A percentile compares a stretch with the other conserved stretches of the same genome.
Conservation (phyloP, 2,797 vertebrate genomes). For the Muraenolepis orangiensis region DNA sequence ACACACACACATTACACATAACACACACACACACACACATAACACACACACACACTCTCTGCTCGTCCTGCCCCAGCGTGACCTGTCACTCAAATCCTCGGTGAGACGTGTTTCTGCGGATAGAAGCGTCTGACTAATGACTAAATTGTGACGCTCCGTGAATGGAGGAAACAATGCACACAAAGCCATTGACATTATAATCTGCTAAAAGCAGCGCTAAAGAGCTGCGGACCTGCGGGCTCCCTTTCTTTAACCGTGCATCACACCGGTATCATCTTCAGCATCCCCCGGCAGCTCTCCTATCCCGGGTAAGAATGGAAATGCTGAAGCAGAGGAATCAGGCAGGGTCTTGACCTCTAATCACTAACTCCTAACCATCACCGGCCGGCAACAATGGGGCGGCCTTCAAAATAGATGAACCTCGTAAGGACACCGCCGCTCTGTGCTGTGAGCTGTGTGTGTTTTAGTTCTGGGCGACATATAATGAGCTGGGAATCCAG, state of each 20-base stretch:
- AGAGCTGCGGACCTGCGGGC: slow-evolving; percentile 38
- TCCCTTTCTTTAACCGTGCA: slow-evolving; percentile 34
- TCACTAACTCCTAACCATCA: slow-evolving; percentile 46
- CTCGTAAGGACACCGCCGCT: slow-evolving; percentile 40
- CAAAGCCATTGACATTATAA: slow-evolving; percentile 52
- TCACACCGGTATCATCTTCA: slow-evolving; percentile 59
- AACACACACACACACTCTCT: too few relatives aligned
- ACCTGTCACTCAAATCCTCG: background rate
- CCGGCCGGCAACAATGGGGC: slow-evolving; percentile 26
- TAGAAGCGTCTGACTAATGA: background rate
- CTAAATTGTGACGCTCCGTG: background rate
- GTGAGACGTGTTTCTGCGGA: background rate
- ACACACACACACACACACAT: too few relatives aligned
- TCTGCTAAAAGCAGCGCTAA: slow-evolving; percentile 40
- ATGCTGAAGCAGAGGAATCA: slow-evolving; percentile 61
- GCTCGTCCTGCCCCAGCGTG: too few relatives aligned
- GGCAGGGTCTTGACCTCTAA: slow-evolving; percentile 35
- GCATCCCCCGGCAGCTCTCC: slow-evolving; percentile 28
- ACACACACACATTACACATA: background rate
- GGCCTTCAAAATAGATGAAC: slow-evolving; percentile 60
- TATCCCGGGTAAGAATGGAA: slow-evolving; percentile 45
- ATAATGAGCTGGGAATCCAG: slow-evolving; percentile 47
- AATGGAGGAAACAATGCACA: slow-evolving; percentile 2
- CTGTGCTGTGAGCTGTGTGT: slow-evolving; percentile 39
- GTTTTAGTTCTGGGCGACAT: slow-evolving; percentile 54